Percentiles rank a stretch among this genome's conserved stretches.
Evolutionary conservation across 2,113 vertebrate species (phyloP).

Genomic region (Grantiella picta): DNA sequence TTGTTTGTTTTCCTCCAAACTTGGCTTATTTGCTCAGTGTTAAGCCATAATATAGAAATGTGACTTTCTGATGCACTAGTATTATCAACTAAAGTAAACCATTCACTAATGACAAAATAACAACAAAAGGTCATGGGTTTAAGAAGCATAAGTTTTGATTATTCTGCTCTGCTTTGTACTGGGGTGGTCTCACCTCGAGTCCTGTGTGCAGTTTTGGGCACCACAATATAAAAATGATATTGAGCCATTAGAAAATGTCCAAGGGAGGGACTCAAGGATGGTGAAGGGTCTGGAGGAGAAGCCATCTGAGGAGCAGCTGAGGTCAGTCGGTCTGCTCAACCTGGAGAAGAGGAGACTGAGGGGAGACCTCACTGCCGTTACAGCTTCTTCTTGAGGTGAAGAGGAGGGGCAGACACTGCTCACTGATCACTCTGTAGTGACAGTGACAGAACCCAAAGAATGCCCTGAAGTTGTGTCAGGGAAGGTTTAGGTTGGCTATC

Average conservation of each 20-base stretch:
- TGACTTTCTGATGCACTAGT: not conserved
- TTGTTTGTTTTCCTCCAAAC: not conserved
- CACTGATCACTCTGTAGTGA: no score
- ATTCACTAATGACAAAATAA: not conserved
- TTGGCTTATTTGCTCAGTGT: not conserved
- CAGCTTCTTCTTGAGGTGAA: not conserved
- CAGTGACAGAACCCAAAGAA: rapidly evolving
- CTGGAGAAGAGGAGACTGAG: not conserved
- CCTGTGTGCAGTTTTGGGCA: not conserved
- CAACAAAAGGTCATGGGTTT: not conserved
- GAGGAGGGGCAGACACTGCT: no score
- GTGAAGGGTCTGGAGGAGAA: not conserved
- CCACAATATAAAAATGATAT: not conserved
- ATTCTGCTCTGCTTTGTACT: not conserved
- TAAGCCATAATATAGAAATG: rapidly evolving
- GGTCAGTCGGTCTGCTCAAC: not conserved
- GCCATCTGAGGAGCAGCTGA: rapidly evolving
- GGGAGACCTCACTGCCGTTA: rapidly evolving
- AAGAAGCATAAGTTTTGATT: not conserved
- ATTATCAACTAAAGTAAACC: not conserved
- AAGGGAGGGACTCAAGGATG: not conserved
- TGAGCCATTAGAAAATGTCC: not conserved
- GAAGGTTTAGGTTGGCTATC: no score
- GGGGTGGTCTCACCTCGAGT: rapidly evolving
- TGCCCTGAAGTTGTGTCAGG: not conserved